Evolutionary conservation across 1,140 invertebrate species (phyloP).

Genomic region (Drosophila trapezifrons): DNA sequence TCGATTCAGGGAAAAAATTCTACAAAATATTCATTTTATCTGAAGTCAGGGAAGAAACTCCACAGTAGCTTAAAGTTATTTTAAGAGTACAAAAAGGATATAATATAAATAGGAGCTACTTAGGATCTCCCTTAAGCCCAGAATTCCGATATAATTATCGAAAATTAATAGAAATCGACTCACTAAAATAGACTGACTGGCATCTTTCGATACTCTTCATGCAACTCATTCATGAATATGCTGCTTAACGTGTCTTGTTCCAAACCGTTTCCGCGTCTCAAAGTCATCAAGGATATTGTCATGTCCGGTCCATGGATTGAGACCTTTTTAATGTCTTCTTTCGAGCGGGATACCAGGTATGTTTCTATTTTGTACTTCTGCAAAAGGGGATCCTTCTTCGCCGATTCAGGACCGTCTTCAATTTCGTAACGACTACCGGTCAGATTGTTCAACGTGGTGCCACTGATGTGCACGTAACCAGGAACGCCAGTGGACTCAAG

Average conservation of each 20-base stretch:
- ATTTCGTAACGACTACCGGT: constrained; percentile 83
- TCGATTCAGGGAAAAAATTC: not conserved
- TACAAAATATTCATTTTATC: not conserved
- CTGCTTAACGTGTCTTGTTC: no score
- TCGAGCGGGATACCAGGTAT: constrained; percentile 85
- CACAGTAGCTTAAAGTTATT: no score
- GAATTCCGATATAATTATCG: not conserved
- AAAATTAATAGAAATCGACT: constrained; percentile 4
- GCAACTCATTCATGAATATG: constrained; percentile 8
- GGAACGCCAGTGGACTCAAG: constrained; percentile 97
- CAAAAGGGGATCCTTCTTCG: constrained; percentile 87
- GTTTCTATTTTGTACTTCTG: constrained; percentile 88
- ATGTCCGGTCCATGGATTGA: not conserved
- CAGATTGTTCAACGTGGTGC: constrained; percentile 89
- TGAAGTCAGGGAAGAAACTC: no score
- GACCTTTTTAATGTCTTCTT: not conserved
- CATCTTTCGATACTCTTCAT: constrained; percentile 70
- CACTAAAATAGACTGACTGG: constrained; percentile 69
- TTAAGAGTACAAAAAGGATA: no score
- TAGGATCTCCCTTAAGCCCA: no score
- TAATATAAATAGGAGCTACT: no score
- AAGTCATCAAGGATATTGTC: constrained; percentile 34
- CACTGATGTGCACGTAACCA: constrained; percentile 93
- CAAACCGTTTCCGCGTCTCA: not conserved
- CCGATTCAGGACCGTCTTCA: constrained; percentile 86